Base-by-base conservation (phyloP, 2,797 vertebrate genomes). In the Bradypodion pumilum region DNA sequence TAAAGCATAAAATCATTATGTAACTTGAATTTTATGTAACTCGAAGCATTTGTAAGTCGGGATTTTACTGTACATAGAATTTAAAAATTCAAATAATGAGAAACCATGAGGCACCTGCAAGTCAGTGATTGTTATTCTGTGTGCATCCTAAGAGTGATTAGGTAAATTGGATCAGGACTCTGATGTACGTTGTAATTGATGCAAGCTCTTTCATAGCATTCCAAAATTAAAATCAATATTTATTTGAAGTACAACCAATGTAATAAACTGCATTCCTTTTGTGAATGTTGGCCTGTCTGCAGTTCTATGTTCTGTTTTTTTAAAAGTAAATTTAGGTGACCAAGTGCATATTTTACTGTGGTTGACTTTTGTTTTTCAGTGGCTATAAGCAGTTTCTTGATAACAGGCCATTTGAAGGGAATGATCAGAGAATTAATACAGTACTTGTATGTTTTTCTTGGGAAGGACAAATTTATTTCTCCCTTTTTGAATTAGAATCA, bases 211-310 rank as follows among this genome's bases (percentile, higher is more conserved):
- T 95, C 93, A 91, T 94, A 94, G 90, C 85, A 93, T 95, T 93
- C 89, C 87, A 92, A 95, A 94, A 95, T 94, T 95, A 93, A 95
- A 96, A 96, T 95, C 95, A 95, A 95, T 95, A 95, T 95, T 94
- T 95, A 94, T 94, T 95, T 94, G 90, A 91, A 95, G 92, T 92
- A 91, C 93, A 94, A 94, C 95, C 95, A 91, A 95, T 94, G 91
- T 94, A 95, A 94, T 95, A 95, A 94, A 91, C 90, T 90, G 76
- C 85, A 90, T 91, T 94, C 91, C 91, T 95, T 94, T 92, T 93
- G 92, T 93, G 93, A 94, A 91, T 88, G 16, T 89, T 92, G 90
- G 87, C 90, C 89, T 91, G 81, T 80, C 85, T 92, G 86, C 42
- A 68, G 23, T 89, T 75, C 89, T 79, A 88, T 66, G 69, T 82